A percentile compares a stretch with the other conserved stretches of the same genome.
Evolutionary conservation across 2,113 vertebrate species (phyloP).

Genomic region (Phalacrocorax aristotelis): DNA sequence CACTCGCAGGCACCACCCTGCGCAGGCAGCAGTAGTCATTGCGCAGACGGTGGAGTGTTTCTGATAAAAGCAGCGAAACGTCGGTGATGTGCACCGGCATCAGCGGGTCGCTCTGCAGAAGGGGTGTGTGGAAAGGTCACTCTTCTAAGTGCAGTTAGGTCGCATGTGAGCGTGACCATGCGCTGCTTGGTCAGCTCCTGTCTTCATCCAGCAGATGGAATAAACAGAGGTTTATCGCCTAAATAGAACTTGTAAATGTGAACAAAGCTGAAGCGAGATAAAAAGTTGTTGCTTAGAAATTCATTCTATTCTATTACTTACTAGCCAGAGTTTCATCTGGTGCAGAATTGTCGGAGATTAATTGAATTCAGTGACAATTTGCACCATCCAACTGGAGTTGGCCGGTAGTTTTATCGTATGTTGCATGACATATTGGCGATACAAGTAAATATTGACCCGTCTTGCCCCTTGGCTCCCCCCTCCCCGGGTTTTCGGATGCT

Average conservation of each 20-base stretch:
- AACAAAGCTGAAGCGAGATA: neutral
- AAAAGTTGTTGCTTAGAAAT: neutral
- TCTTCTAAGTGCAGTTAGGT: accelerated
- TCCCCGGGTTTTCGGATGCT: neutral
- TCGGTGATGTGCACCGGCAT: accelerated
- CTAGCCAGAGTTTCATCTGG: neutral
- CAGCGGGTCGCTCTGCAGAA: neutral
- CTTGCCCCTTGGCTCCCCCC: neutral
- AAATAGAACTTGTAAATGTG: neutral
- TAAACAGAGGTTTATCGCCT: neutral
- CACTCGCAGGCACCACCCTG: accelerated
- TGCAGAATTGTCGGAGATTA: neutral
- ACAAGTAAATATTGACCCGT: neutral
- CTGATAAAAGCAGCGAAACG: neutral
- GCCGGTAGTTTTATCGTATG: neutral
- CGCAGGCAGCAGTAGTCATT: neutral
- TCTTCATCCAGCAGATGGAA: neutral
- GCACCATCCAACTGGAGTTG: neutral
- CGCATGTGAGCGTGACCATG: accelerated
- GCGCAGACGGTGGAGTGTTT: neutral
- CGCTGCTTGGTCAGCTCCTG: neutral
- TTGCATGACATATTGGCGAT: neutral
- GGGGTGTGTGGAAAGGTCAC: neutral
- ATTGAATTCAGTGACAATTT: neutral
- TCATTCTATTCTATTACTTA: neutral